phyloP scores from a whole-genome alignment of 2,113 vertebrate species.

The Cyrtonyx montezumae region DNA sequence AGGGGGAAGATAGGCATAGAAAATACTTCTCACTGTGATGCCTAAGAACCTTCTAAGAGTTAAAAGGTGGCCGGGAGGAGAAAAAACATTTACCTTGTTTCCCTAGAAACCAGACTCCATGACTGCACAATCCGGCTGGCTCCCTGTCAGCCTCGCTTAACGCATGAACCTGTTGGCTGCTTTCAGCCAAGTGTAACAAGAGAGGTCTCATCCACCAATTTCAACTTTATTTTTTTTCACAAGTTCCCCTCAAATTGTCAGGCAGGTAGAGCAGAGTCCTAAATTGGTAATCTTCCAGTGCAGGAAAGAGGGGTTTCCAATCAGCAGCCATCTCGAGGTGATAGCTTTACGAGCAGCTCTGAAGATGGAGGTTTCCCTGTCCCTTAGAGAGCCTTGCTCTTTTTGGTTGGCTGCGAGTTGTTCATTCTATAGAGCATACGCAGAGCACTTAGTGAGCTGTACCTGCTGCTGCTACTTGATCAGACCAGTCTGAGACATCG shows the following conservation, averaged over 20 bases:
- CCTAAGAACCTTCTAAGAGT: background rate
- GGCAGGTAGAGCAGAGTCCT: background rate
- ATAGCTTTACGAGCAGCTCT: background rate
- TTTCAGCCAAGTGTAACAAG: slow-evolving; percentile 17
- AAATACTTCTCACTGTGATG: background rate
- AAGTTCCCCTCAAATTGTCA: background rate
- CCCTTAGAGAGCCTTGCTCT: background rate
- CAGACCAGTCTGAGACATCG: background rate
- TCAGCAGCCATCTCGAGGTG: background rate
- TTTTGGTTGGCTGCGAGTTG: background rate
- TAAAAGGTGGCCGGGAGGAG: slow-evolving; percentile 10
- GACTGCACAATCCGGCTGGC: slow-evolving; percentile 17
- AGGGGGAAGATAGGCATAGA: background rate
- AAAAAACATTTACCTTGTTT: slow-evolving; percentile 68
- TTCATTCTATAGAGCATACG: fast-evolving
- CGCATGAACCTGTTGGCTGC: slow-evolving; percentile 13
- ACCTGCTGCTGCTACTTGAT: background rate
- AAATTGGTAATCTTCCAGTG: background rate
- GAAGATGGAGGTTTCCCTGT: background rate
- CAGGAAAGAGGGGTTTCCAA: background rate
- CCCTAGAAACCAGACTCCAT: slow-evolving; percentile 55
- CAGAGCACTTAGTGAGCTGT: background rate
- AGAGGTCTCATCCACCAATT: background rate
- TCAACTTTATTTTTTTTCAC: background rate
- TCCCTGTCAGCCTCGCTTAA: slow-evolving; percentile 4